Evolutionary conservation across 2,113 vertebrate species (phyloP), one percentile per base, ranked within the genome.

Genomic region (Trematocara unimaculatum): DNA sequence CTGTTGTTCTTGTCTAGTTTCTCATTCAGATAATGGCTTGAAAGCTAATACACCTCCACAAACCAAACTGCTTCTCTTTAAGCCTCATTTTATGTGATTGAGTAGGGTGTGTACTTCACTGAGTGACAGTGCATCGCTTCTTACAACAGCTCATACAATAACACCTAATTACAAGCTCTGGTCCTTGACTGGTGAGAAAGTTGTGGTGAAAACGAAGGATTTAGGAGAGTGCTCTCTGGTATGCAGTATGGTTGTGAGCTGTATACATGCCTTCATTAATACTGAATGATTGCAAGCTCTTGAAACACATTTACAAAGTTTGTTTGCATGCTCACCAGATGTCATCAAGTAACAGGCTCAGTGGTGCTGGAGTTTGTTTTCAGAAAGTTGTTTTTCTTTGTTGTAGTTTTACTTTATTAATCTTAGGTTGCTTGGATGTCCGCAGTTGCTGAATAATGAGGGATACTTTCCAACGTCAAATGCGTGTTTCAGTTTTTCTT

Each of bases 271-370:
- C 53, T 84, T 89, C 53, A 91, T 88, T 91, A 91, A 89, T 90
- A 84, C 53, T 84, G 70, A 62, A 86, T 60, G 87, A 85, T 84
- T 84, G 62, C 40, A 89, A 70, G 80, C 81, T 89, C 18, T 91
- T 84, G 15, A 83, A 91, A 88, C 82, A 84, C 80, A 90, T 88
- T 85, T 87, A 88, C 79, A 90, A 86, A 62, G 72, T 53, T 51
- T 86, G 81, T 85, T 92, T 90, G 60, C 74, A 55, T 81, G 77
- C 60, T 51, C 29, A 29, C 29, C 40, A 64, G 54, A 38, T 87
- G 60, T 56, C 70, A 72, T 51, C 5, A 35, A 77, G 72, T 51
- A 77, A 77, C 45, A 31, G 72, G 45, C 45, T 5, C 45, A 33
- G 20, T 49, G 70, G 70, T 49, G 45, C 70, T 1, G 1, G 10